Evolutionary conservation across 2,888 invertebrate species (phyloP), one percentile per base, ranked within the genome.

Genomic region (Erannis defoliaria): DNA sequence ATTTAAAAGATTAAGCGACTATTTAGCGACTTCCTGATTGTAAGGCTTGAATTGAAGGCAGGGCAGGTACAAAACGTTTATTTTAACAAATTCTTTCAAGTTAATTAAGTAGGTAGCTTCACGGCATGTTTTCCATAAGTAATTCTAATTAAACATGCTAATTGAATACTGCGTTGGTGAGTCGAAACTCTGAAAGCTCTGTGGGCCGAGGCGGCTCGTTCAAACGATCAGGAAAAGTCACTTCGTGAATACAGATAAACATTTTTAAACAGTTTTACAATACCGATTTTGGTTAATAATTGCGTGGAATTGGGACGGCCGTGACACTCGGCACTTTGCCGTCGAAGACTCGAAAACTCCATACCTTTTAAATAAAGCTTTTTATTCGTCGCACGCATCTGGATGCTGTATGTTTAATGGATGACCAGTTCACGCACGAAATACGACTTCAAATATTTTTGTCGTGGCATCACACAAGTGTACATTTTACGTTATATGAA

Each of bases 201-300:
- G 50, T 46, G 51, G 49, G 57, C 56, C 60, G 54, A 42, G 71
- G 69, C 81, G 81, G 80, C 66, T 50, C 54, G 67, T 68, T 77
- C 78, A 82, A 79, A 74, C 69, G 65, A 49, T 49, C 49, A 67
- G 78, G 74, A 80, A 82, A 77, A 80, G 77, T 73, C 65, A 62
- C 72, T 71, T 73, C 74, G 73, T 71, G 73, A 72, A 78, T 79
- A 72, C 75, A 68, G 71, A 76, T 76, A 73, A 66, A 61, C 45
- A 58, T 66, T 73, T 73, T 76, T 73, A 64, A 71, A 72, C 65
- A 42, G 64, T 64, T 70, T 66, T 68, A 74, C 71, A 71, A 65
- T 73, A 66, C 80, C 76, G 71, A 77, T 78, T 81, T 78, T 74
- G 82, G 81, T 74, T 62, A 76, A 81, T 83, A 84, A 83, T 82